Evolutionary conservation across 2,113 vertebrate genomes (phyloP).

Genomic region (Etia nguti): DNA sequence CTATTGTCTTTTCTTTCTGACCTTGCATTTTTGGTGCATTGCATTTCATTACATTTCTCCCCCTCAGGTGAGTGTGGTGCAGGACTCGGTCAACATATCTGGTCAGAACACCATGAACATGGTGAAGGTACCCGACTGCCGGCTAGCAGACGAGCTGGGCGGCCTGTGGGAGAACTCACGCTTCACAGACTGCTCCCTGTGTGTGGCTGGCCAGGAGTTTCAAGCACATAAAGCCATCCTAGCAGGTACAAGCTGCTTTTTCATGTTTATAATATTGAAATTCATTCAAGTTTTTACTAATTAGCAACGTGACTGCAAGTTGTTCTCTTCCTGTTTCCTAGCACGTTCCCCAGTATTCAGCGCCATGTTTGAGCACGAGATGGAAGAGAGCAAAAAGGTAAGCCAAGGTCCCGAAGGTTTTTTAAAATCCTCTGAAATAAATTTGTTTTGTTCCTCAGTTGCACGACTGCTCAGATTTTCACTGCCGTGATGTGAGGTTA

Average conservation of each 20-base stretch:
- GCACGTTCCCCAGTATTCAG: constrained; percentile 96
- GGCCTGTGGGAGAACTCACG: constrained; percentile 96
- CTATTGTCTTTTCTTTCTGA: not conserved
- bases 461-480: not conserved
- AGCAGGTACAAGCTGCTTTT: constrained; percentile 78
- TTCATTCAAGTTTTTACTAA: not conserved
- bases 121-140: constrained; percentile 97
- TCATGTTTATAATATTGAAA: not conserved
- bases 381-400: constrained; percentile 99
- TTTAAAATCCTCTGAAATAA: not conserved
- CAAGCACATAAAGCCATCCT: constrained; percentile 98
- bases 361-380: constrained; percentile 99
- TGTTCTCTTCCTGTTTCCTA: constrained; percentile 47
- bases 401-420: constrained; percentile 16
- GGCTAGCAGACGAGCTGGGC: constrained; percentile 91
- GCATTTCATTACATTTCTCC: not conserved
- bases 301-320: not conserved
- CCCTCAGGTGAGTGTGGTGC: constrained; percentile 91
- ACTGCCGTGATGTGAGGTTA: constrained; percentile 2
- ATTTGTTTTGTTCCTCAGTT: not conserved
- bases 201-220: constrained; percentile 96
- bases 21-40: not conserved
- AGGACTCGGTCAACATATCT: constrained; percentile 97
- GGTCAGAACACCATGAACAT: constrained; percentile 99
- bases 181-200: constrained; percentile 95